Base-by-base conservation (phyloP, 2,113 vertebrate genomes). In the Bungarus multicinctus region DNA sequence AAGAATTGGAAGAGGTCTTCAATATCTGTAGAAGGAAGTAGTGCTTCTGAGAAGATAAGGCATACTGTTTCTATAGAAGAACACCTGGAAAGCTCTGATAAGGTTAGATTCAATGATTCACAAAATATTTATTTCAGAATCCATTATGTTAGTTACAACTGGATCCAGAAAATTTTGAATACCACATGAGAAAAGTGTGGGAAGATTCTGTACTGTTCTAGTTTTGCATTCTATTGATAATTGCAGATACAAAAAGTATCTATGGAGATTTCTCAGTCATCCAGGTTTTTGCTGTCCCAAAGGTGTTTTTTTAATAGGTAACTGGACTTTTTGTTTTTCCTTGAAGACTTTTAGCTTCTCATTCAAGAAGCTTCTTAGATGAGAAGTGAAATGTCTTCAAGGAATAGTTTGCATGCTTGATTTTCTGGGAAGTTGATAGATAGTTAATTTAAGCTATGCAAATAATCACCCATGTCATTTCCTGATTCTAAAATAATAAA, bases 1-100 rank as follows among this genome's bases (percentile, higher is more conserved):
- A 97, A 98, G 96, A 97, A 95, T 93, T 93, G 92, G 2, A 97
- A 98, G 96, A 97, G 95, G 85, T 89, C 88, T 91, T 89, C 93
- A 47, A 81, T 60, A 91, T 95, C 91, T 4, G 90, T 93, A 93
- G 96, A 95, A 91, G 94, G 93, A 90, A 92, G 23, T 90, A 81
- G 91, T 92, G 91, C 94, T 95, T 93, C 94, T 94, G 91, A 93
- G 45, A 98, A 98, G 94, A 97, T 94, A 95, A 57, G 5, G 89
- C 23, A 18, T 1, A n/a, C 95, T 52, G 0, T 74, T 94, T 74
- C 14, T 45, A 23, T 10, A 88, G 92, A 95, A 45, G 34, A 87
- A 90, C 93, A 60, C 92, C 74, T 93, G 50, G 94, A 96, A 94
- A 91, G 74, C 11, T 55, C 85, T 60, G 92, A 60, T 94, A 93